These are phyloP conservation scores for Oxygymnocypris stewartii DNA, from an alignment of 2,113 vertebrate species.

Conservation along the genomic window DNA sequence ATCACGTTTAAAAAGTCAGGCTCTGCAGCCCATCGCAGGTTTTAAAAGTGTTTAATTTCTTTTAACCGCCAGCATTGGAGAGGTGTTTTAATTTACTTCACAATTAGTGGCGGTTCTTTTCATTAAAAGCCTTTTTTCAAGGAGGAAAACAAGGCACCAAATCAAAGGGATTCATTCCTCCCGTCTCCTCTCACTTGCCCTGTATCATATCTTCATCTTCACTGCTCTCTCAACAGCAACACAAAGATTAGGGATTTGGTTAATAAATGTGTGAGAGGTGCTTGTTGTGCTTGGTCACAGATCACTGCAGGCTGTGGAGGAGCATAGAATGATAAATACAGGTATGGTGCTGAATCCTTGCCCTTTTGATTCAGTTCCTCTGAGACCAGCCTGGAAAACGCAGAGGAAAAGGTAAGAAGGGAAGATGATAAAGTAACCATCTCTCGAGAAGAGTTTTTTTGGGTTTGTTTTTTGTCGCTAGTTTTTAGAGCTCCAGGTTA, in stretches of 20 bases:
- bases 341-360: constrained; percentile 60
- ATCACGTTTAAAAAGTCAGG: constrained; percentile 68
- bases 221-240: constrained; percentile 49
- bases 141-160: constrained; percentile 64
- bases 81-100: constrained; percentile 76
- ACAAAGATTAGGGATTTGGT: constrained; percentile 53
- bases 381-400: constrained; percentile 61
- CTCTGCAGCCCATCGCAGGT: constrained; percentile 62
- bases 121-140: constrained; percentile 70
- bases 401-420: constrained; percentile 44
- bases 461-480: neutral
- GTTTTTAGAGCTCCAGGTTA: constrained; percentile 29
- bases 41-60: constrained; percentile 72
- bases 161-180: constrained; percentile 51
- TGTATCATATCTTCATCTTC: constrained; percentile 51
- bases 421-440: constrained; percentile 48
- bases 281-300: constrained; percentile 33
- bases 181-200: constrained; percentile 50
- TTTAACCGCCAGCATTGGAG: constrained; percentile 67
- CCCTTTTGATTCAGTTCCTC: constrained; percentile 66
- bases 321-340: constrained; percentile 57
- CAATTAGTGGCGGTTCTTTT: constrained; percentile 73
- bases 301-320: constrained; percentile 21
- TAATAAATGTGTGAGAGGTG: constrained; percentile 13
- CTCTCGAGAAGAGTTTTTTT: neutral